A percentile compares a stretch with the other conserved stretches of the same genome.
Conservation (phyloP, 2,797 vertebrate species). For the Brachyrhaphis roseni region DNA sequence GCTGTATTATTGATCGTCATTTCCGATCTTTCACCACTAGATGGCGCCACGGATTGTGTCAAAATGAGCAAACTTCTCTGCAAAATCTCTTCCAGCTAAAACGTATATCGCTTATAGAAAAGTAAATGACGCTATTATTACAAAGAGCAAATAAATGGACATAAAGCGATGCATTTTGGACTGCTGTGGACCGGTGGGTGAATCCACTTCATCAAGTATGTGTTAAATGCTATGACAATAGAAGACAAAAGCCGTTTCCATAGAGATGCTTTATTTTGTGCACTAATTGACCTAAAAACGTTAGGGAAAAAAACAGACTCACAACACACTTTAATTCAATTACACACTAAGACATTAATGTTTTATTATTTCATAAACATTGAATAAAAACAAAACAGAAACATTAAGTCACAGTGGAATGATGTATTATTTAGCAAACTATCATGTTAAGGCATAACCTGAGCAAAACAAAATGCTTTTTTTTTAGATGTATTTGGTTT, state of each 20-base stretch:
- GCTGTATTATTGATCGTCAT: not conserved
- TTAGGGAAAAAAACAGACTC: not conserved
- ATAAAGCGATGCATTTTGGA: not conserved
- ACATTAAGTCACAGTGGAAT: not conserved
- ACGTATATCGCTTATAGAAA: not conserved
- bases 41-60: conserved; percentile 29
- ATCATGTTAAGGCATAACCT: not conserved
- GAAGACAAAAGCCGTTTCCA: not conserved
- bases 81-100: not conserved
- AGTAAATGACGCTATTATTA: not conserved
- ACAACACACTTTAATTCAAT: not conserved
- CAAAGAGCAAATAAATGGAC: not conserved
- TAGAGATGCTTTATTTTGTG: conserved; percentile 6
- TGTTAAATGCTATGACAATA: not conserved
- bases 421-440: not conserved
- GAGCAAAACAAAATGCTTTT: not conserved
- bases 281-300: not conserved
- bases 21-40: conserved; percentile 45
- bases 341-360: not conserved
- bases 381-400: not conserved
- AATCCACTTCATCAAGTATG: not conserved
- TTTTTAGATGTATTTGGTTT: not conserved
- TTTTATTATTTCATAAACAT: not conserved
- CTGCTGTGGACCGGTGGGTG: not conserved
- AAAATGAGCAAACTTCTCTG: not conserved